Evolutionary conservation across 2,888 invertebrate genomes (phyloP).

Genomic region (Platycheirus rosarum): DNA sequence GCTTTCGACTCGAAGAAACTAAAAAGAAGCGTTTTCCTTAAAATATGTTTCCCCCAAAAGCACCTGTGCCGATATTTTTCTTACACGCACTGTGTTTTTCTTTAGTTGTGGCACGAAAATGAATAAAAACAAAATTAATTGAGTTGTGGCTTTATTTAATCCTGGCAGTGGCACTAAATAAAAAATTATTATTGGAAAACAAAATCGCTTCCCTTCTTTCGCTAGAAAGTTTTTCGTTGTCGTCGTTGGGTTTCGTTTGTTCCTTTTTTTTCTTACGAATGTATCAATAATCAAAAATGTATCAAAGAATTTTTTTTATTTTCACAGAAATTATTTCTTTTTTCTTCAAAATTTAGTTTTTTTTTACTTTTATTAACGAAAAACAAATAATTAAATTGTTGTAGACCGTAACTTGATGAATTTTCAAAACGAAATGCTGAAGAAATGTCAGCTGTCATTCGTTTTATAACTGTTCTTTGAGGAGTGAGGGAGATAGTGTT

Average conservation of each 20-base stretch:
- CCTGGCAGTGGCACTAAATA: conserved; percentile 24
- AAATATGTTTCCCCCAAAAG: neutral
- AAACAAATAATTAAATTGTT: conserved; percentile 29
- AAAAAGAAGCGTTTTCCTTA: conserved; percentile 2
- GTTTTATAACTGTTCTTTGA: conserved; percentile 66
- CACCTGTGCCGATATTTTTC: conserved; percentile 47
- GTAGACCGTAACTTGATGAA: conserved; percentile 50
- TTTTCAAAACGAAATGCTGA: conserved; percentile 67
- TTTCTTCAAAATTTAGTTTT: conserved; percentile 31
- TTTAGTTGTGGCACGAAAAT: neutral
- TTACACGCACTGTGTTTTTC: conserved; percentile 27
- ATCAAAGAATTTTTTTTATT: conserved; percentile 1
- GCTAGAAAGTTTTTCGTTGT: conserved; percentile 47
- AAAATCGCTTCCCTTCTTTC: conserved; percentile 42
- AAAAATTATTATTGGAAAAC: conserved; percentile 29
- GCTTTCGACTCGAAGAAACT: conserved; percentile 3
- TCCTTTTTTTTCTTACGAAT: neutral
- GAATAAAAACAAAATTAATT: neutral
- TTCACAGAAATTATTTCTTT: conserved; percentile 13
- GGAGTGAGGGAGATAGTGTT: conserved; percentile 6
- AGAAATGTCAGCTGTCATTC: conserved; percentile 66
- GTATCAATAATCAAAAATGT: neutral
- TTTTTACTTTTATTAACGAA: conserved; percentile 18
- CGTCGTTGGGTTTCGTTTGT: conserved; percentile 14
- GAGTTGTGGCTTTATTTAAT: conserved; percentile 22